Percentiles rank a stretch among this genome's conserved stretches.
phyloP scores from a whole-genome alignment of 1,140 invertebrate species.

The Heliconius hewitsoni region DNA sequence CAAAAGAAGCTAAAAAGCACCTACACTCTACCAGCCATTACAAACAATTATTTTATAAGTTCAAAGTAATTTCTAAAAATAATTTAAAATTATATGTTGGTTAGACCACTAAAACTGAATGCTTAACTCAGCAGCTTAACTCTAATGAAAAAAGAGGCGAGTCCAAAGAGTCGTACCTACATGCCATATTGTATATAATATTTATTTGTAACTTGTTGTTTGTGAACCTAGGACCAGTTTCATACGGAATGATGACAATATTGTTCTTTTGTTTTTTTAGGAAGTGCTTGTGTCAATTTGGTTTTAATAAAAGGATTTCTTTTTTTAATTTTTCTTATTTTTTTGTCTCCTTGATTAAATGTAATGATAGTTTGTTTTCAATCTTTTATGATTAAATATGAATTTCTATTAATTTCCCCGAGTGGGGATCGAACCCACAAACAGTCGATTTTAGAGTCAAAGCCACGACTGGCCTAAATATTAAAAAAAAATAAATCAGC shows the following conservation, averaged over 20 bases:
- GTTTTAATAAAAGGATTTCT: slow-evolving; percentile 54
- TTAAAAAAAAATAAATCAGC: too few relatives aligned
- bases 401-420: too few relatives aligned
- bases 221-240: slow-evolving; percentile 23
- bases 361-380: too few relatives aligned
- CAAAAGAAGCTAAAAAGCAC: too few relatives aligned
- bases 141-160: slow-evolving; percentile 33
- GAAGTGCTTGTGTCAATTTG: slow-evolving; percentile 48
- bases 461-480: too few relatives aligned
- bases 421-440: too few relatives aligned
- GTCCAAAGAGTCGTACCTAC: slow-evolving; percentile 60
- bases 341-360: too few relatives aligned
- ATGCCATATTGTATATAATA: slow-evolving; percentile 65
- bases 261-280: slow-evolving; percentile 39
- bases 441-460: too few relatives aligned
- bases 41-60: too few relatives aligned
- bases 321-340: slow-evolving; percentile 19
- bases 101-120: not conserved
- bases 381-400: too few relatives aligned
- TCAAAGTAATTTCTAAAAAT: too few relatives aligned
- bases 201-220: slow-evolving; percentile 51
- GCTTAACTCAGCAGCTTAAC: not conserved
- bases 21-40: too few relatives aligned
- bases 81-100: not conserved
- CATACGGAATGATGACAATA: slow-evolving; percentile 32